phyloP scores from a whole-genome alignment of 1,140 invertebrate genomes.

The Danaus melanippus region DNA sequence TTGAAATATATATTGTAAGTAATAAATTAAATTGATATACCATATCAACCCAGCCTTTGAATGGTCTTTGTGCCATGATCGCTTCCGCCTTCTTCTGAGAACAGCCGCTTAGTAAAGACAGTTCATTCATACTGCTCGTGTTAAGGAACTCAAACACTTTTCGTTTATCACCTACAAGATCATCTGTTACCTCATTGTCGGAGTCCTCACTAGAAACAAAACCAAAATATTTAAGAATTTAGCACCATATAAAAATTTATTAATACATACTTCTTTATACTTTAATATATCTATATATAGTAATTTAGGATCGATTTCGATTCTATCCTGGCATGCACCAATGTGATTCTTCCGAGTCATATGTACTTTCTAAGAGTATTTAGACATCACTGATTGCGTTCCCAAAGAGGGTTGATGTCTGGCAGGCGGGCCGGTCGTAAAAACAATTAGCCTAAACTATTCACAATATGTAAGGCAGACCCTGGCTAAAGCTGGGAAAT shows the following conservation, averaged over 20 bases:
- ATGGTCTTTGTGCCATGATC: slow-evolving; percentile 79
- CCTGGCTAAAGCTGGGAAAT: too few species aligned
- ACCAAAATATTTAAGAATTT: neutral
- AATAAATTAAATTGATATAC: slow-evolving; percentile 44
- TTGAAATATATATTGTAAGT: slow-evolving; percentile 1
- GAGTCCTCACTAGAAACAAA: slow-evolving; percentile 76
- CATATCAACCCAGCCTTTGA: slow-evolving; percentile 81
- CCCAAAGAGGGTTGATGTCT: too few species aligned
- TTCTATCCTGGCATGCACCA: too few species aligned
- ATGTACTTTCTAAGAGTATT: too few species aligned
- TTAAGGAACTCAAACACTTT: slow-evolving; percentile 85
- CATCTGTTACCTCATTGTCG: slow-evolving; percentile 79
- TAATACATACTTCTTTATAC: neutral
- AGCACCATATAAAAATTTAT: neutral
- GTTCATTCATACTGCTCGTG: slow-evolving; percentile 76
- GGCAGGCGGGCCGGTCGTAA: too few species aligned
- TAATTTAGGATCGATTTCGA: too few species aligned
- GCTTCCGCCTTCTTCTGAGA: slow-evolving; percentile 82
- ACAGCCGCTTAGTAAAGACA: slow-evolving; percentile 78
- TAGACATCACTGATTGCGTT: too few species aligned
- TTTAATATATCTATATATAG: neutral
- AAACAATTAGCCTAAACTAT: too few species aligned
- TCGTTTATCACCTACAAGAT: slow-evolving; percentile 78
- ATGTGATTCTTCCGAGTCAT: too few species aligned
- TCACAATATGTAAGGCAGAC: too few species aligned